These are phyloP conservation scores for Rotaria magnacalcarata DNA, from an alignment of 2,888 invertebrate genomes.

Conservation along the genomic window DNA sequence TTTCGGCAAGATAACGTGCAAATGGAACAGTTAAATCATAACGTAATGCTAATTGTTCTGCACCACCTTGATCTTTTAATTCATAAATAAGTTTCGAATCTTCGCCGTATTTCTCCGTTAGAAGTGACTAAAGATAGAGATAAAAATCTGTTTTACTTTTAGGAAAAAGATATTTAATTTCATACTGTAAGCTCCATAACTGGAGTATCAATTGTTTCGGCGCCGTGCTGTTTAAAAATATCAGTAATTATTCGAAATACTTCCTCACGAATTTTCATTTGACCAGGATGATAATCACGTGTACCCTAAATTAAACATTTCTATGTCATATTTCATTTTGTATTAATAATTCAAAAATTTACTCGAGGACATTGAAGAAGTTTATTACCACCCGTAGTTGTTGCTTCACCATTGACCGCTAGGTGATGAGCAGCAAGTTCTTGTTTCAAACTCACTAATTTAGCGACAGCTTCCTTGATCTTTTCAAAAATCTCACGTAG, in stretches of 20 bases:
- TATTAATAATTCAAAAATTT: neutral
- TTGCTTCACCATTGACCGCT: neutral
- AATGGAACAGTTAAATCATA: conserved; percentile 83
- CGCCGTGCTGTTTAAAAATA: conserved; percentile 92
- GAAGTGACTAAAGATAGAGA: conserved; percentile 71
- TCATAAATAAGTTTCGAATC: conserved; percentile 98
- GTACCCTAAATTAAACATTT: conserved; percentile 65
- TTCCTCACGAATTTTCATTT: conserved; percentile 81
- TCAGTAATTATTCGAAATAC: conserved; percentile 76
- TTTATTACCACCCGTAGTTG: neutral
- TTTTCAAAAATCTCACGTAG: neutral
- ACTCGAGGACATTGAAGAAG: neutral
- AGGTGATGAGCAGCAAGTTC: too few relatives aligned
- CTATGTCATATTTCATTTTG: neutral
- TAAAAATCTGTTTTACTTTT: neutral
- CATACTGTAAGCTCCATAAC: conserved; percentile 88
- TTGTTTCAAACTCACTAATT: neutral
- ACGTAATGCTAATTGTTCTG: conserved; percentile 68
- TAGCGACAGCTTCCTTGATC: neutral
- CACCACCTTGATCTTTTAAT: conserved; percentile 91
- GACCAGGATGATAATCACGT: conserved; percentile 84
- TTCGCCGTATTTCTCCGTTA: conserved; percentile 98
- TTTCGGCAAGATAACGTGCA: conserved; percentile 94
- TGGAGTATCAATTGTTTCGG: conserved; percentile 94
- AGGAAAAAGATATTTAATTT: too few relatives aligned